These are phyloP conservation scores for Drosophila athabasca DNA, from an alignment of 1,140 invertebrate species.

Conservation along the genomic window DNA sequence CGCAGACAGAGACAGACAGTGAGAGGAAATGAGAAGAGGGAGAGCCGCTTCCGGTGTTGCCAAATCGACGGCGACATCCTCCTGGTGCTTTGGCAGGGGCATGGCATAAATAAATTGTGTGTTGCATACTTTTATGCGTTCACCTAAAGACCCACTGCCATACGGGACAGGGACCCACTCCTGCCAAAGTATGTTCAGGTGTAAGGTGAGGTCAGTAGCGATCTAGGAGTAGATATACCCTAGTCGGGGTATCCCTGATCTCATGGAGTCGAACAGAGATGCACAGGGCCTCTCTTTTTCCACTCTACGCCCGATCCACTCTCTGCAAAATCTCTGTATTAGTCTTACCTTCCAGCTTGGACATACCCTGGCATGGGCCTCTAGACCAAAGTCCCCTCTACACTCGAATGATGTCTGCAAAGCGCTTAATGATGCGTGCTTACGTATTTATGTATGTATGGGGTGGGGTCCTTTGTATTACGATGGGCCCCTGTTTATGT, in stretches of 20 bases:
- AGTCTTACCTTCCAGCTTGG: no score
- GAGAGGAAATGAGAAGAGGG: neutral
- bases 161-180: no score
- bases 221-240: no score
- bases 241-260: no score
- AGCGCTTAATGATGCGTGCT: conserved; percentile 61
- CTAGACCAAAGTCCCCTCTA: no score
- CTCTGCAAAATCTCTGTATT: no score
- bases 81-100: conserved; percentile 3
- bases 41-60: conserved; percentile 53
- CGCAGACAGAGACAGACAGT: neutral
- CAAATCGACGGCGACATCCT: conserved; percentile 70
- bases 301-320: no score
- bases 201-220: no score
- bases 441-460: neutral
- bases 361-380: no score
- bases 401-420: conserved; percentile 33
- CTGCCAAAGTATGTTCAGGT: no score
- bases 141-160: conserved; percentile 22
- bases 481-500: neutral
- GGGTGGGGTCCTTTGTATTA: neutral
- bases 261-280: no score
- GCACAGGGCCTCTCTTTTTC: no score
- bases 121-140: conserved; percentile 63
- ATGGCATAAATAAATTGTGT: conserved; percentile 68